Evolutionary conservation across 2,888 invertebrate genomes (phyloP), one percentile per base, ranked within the genome.

Genomic region (Campopleginae sp.): DNA sequence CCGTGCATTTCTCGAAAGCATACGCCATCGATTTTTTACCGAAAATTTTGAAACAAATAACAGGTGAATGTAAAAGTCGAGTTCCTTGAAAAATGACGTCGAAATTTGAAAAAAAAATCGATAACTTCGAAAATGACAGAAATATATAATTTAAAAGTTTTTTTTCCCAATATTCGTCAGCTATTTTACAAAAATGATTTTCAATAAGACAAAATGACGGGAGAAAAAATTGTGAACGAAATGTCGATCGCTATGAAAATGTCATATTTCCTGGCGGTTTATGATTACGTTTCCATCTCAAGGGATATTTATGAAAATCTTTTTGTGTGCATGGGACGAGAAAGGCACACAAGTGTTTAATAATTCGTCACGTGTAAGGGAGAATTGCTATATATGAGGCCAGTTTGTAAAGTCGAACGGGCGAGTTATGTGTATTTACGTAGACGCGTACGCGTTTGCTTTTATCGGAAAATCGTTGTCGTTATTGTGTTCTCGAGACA

Each of bases 381-480:
- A 58, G 27, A 58, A 58, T 58, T 58, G 5, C 4, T 5, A 1
- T 14, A 14, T 27, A 58, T 58, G 58, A 27, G 58, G 58, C 58
- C 27, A 58, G 58, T 58, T 27, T 27, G 58, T 27, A 58, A 58
- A 58, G 58, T 58, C 58, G 58, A 27, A 51, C 51, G 58, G 19
- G 4, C 27, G 58, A 14, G 27, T 58, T 5, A 38, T 27, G 46
- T 19, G 23, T 17, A 31, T 70, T 14, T 46, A 17, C 5, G 27
- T 58, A 44, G 12, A 58, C 23, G 77, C 31, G 58, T 78, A 23
- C 23, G 42, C 27, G 77, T 27, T 58, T 46, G 44, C 46, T 12
- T 27, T 70, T 31, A 65, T 74, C 74, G 54, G 38, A 33, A 66
- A 58, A 27, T 68, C 66, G n/a, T 44, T 17, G 66, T 80, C 74